These are phyloP conservation scores for Mimachlamys varia DNA, from an alignment of 2,888 invertebrate genomes.

Conservation along the genomic window DNA sequence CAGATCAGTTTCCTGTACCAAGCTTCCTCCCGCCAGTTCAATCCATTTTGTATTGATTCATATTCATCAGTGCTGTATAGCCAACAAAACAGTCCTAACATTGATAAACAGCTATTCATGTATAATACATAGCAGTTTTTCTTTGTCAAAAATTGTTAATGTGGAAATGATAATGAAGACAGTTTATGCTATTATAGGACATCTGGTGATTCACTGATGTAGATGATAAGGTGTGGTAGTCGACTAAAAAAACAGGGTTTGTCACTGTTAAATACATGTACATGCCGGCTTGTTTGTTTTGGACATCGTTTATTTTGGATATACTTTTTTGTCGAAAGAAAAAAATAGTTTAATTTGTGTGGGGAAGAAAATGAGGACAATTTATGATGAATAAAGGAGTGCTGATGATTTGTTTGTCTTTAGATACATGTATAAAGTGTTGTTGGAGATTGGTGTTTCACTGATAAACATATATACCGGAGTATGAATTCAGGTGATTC, in stretches of 20 bases:
- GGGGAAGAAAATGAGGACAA: not conserved
- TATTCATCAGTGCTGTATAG: not conserved
- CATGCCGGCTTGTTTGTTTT: no score
- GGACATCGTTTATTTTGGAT: no score
- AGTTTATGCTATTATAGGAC: not conserved
- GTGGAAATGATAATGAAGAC: not conserved
- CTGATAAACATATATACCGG: not conserved
- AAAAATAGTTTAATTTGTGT: no score
- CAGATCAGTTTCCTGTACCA: not conserved
- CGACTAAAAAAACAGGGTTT: not conserved
- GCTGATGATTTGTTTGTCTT: no score
- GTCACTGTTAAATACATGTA: no score
- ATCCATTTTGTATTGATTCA: constrained; percentile 31
- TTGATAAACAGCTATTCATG: not conserved
- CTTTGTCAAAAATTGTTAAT: not conserved
- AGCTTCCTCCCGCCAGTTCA: not conserved
- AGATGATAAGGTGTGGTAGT: not conserved
- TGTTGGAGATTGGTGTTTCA: no score
- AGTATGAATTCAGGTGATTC: not conserved
- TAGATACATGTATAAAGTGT: no score
- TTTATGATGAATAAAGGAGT: not conserved
- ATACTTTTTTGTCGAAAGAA: no score
- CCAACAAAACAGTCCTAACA: not conserved
- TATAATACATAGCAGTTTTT: not conserved
- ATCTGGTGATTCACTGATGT: not conserved